phyloP scores from a whole-genome alignment of 1,140 invertebrate species.

The Leptonema lineaticorne region DNA sequence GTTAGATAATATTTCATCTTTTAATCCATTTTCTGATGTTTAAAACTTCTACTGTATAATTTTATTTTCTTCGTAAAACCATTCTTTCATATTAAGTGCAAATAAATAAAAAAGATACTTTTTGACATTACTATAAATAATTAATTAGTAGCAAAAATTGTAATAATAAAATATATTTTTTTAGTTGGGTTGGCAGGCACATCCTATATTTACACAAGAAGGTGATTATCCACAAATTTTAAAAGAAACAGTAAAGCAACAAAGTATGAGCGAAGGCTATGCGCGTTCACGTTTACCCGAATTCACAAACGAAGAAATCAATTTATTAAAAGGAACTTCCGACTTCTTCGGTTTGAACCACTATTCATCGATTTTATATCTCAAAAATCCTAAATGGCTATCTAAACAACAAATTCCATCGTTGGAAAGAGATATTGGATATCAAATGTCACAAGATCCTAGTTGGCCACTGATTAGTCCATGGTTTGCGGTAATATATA shows the following conservation, averaged over 20 bases:
- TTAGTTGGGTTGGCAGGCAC: slow-evolving; percentile 62
- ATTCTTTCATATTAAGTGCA: too few relatives aligned
- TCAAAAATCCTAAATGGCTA: slow-evolving; percentile 40
- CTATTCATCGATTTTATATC: slow-evolving; percentile 45
- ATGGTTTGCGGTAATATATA: slow-evolving; percentile 46
- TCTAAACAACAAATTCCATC: slow-evolving; percentile 35
- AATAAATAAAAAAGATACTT: too few relatives aligned
- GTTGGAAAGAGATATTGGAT: slow-evolving; percentile 40
- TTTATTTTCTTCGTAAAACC: background rate
- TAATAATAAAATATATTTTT: slow-evolving; percentile 20
- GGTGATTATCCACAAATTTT: slow-evolving; percentile 68
- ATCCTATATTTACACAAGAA: slow-evolving; percentile 63
- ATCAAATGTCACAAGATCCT: slow-evolving; percentile 28
- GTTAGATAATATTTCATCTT: too few relatives aligned
- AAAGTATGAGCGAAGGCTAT: slow-evolving; percentile 60
- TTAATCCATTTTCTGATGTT: too few relatives aligned
- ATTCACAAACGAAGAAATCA: slow-evolving; percentile 52
- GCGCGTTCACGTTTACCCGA: slow-evolving; percentile 54
- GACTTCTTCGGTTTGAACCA: slow-evolving; percentile 57
- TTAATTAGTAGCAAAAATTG: background rate
- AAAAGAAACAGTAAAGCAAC: slow-evolving; percentile 57
- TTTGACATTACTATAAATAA: too few relatives aligned
- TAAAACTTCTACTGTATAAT: too few relatives aligned
- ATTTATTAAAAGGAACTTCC: slow-evolving; percentile 43
- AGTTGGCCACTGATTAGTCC: slow-evolving; percentile 48